Conservation (phyloP, 2,888 invertebrate genomes). For the Diarsia brunnea region DNA sequence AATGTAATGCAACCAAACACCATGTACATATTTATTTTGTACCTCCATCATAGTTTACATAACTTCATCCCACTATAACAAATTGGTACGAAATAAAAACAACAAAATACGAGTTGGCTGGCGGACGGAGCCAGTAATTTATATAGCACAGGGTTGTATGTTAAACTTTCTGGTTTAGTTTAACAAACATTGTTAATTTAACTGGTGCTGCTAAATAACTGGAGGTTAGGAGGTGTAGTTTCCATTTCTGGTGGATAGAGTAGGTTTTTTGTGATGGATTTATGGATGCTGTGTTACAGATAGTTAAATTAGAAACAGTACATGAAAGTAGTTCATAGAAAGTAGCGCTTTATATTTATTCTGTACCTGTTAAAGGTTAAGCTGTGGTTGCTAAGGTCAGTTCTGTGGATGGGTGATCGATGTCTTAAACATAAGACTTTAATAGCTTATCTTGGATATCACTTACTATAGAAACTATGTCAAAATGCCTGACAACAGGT, state of each 20-base stretch:
- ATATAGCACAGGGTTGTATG: constrained; percentile 44
- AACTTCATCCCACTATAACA: constrained; percentile 34
- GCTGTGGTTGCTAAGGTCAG: background rate
- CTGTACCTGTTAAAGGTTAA: no score
- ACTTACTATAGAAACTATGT: no score
- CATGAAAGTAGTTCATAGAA: no score
- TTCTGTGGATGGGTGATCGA: no score
- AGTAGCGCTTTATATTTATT: no score
- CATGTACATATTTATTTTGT: background rate
- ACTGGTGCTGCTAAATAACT: constrained; percentile 49
- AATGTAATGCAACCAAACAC: background rate
- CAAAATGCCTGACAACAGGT: no score
- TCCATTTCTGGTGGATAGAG: background rate
- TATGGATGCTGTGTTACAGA: background rate
- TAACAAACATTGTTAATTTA: constrained; percentile 62
- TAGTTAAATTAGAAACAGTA: background rate
- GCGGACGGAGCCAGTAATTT: constrained; percentile 43
- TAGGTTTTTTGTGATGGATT: background rate
- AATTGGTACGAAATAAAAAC: constrained; percentile 49
- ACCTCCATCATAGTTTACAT: constrained; percentile 1
- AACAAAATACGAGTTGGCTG: constrained; percentile 30
- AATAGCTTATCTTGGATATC: no score
- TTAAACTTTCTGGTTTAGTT: constrained; percentile 56
- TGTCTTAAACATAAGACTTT: no score
- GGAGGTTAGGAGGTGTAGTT: constrained; percentile 10